phyloP scores from a whole-genome alignment of 2,113 vertebrate genomes.

The Sakesphorus luctuosus region DNA sequence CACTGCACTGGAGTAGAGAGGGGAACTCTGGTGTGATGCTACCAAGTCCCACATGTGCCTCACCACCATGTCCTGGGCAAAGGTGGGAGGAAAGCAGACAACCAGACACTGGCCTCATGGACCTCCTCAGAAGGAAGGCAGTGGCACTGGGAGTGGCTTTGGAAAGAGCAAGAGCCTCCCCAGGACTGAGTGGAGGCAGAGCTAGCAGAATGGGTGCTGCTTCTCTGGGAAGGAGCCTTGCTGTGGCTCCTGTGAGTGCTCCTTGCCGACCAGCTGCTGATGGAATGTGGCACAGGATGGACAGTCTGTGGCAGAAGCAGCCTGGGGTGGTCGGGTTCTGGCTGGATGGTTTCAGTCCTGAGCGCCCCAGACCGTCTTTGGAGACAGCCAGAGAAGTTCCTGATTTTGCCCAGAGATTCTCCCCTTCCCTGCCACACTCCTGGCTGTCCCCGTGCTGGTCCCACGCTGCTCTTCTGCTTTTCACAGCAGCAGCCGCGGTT shows the following conservation, averaged over 20 bases:
- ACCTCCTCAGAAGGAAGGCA: not conserved
- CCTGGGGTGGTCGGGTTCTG: not conserved
- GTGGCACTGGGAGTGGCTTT: not conserved
- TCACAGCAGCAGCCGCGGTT: rapidly evolving
- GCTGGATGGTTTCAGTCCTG: not conserved
- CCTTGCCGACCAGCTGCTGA: not conserved
- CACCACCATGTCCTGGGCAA: rapidly evolving
- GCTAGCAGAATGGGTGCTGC: not conserved
- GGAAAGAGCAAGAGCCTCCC: not conserved
- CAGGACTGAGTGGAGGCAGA: rapidly evolving
- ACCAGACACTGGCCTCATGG: not conserved
- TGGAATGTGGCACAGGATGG: not conserved
- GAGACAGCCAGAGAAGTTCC: not conserved
- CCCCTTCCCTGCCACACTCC: not conserved
- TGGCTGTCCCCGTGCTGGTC: rapidly evolving
- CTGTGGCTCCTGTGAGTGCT: no score
- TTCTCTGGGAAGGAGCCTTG: not conserved
- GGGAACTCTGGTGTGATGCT: rapidly evolving
- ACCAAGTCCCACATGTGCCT: not conserved
- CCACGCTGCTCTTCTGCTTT: not conserved
- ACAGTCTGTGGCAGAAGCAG: rapidly evolving
- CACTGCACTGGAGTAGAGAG: rapidly evolving
- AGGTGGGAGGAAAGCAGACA: not conserved
- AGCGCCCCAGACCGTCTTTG: not conserved
- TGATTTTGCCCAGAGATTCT: no score